Base-by-base conservation (phyloP, 1,140 invertebrate genomes). In the Drosophila oshimai region DNA sequence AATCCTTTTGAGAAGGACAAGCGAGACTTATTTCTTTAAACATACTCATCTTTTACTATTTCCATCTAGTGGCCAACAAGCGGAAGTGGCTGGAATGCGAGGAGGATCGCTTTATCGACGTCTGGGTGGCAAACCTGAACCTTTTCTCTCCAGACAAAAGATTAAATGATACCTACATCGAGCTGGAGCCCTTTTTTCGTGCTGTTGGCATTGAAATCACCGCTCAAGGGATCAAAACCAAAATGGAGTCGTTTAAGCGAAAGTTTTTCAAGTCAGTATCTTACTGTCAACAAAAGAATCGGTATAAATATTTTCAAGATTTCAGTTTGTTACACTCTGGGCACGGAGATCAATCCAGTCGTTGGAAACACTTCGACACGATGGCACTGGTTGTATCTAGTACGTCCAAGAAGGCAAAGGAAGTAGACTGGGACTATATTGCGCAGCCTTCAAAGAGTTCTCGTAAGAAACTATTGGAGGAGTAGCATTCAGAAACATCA, bases 231-330 rank as follows among this genome's bases (percentile, higher is more conserved):
- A 53, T 68, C 6, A 68, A 68, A n/a, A 50, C 29, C 5, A 68
- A 68, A 67, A 67, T 67, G 64, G 60, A 68, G 10, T 17, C 64
- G 0, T 22, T 68, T 0, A 68, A 67, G 9, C 36, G 61, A 10
- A 68, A 68, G 29, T 68, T 53, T 24, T 64, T 31, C 13, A 44
- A 29, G 64, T 68, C 22, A 13, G 64, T 67, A 29, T 57, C 10
- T 0, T 20, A 0, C n/a, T 34, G 26, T 15, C 20, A 28, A 12
- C 24, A 12, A 9, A 6, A 12, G 9, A 41, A 20, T 1, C 1
- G 9, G 10, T 15, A 3, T 20, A 9, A 24, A 6, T 13, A 13
- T 10, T 12, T n/a, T 18, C 1, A 6, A 10, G 5, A 36, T 65
- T 65, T 13, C 22, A 65, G 57, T n/a, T 34, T 61, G 36, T 10